Percentiles rank a stretch among this genome's conserved stretches.
Evolutionary conservation across 2,888 invertebrate genomes (phyloP).

Genomic region (Lydus trimaculatus): DNA sequence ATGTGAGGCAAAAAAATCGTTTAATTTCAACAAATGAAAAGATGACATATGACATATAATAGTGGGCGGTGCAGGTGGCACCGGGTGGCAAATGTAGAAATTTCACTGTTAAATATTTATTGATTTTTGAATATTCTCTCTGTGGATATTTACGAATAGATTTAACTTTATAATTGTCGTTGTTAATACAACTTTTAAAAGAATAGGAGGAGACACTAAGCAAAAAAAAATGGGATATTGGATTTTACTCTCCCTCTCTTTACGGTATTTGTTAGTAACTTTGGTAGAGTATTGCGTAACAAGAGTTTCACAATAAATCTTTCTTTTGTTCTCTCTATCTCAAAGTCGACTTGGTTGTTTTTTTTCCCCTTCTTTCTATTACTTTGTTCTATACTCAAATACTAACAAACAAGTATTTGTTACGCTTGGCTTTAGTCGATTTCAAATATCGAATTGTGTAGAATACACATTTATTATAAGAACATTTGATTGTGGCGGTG

Average conservation of each 20-base stretch:
- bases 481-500: neutral
- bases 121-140: too few species aligned
- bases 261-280: neutral
- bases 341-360: slow-evolving; percentile 16
- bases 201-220: too few species aligned
- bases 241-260: neutral
- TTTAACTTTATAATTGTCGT: too few species aligned
- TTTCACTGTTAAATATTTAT: too few species aligned
- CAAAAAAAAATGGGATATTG: too few species aligned
- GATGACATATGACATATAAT: too few species aligned
- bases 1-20: neutral
- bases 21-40: neutral
- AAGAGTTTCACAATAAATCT: slow-evolving; percentile 27
- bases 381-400: too few species aligned
- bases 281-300: slow-evolving; percentile 22
- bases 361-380: neutral
- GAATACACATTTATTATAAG: neutral
- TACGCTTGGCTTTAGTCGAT: neutral
- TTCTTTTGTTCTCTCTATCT: slow-evolving; percentile 16
- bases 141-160: too few species aligned
- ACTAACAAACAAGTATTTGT: neutral
- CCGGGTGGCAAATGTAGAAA: too few species aligned
- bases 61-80: too few species aligned
- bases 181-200: too few species aligned
- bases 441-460: neutral